Conservation (phyloP, 53 echinoderm and acorn worm species). For the Hippasteria phrygiana region DNA sequence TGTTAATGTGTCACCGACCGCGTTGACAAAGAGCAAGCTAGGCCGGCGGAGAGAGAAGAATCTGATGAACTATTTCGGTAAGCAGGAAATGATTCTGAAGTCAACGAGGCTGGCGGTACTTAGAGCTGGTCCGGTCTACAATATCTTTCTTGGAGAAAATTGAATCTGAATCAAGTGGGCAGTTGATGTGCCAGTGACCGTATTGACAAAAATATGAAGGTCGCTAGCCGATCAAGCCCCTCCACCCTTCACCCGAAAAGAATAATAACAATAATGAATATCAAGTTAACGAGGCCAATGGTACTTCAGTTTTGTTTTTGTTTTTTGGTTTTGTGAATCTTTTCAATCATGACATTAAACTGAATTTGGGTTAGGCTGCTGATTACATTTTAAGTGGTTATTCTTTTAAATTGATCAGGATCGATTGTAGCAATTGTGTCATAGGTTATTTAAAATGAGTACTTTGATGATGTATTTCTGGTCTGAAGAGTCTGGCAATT, state of each 20-base stretch:
- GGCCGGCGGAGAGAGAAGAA: neutral
- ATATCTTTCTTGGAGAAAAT: neutral
- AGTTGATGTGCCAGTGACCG: neutral
- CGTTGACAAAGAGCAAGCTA: neutral
- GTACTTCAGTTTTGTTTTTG: slow-evolving; percentile 6
- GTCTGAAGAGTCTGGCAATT: too few relatives aligned
- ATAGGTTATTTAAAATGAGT: neutral
- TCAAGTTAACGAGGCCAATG: slow-evolving; percentile 4
- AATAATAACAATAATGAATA: neutral
- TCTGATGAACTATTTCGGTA: neutral
- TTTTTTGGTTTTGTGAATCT: neutral
- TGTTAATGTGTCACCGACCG: slow-evolving; percentile 42
- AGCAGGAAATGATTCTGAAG: neutral
- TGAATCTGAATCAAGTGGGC: slow-evolving; percentile 1
- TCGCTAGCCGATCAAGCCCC: neutral
- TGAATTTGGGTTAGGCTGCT: neutral
- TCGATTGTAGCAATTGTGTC: neutral
- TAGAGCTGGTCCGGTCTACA: neutral
- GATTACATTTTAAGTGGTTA: neutral
- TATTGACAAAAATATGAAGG: neutral
- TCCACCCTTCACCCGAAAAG: neutral
- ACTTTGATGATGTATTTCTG: neutral
- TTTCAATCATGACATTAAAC: neutral
- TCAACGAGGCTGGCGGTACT: neutral
- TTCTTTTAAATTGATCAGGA: neutral